phyloP scores from a whole-genome alignment of 2,113 vertebrate genomes.

The Poeciliopsis prolifica region DNA sequence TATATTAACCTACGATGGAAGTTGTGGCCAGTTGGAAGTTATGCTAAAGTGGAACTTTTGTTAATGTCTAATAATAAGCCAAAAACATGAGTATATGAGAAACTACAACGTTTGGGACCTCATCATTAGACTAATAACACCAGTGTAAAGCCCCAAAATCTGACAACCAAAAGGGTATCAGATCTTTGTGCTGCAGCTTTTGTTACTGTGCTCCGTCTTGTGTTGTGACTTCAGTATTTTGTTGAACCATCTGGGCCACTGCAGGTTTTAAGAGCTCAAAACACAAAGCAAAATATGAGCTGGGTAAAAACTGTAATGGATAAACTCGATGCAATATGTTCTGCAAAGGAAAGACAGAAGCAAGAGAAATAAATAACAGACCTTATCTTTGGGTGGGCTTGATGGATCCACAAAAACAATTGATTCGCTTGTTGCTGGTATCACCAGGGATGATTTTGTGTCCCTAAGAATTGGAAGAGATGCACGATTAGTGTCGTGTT shows the following conservation, averaged over 20 bases:
- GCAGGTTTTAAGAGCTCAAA: background rate
- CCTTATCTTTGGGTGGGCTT: slow-evolving; percentile 19
- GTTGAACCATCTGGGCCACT: too few species aligned
- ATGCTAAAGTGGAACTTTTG: too few species aligned
- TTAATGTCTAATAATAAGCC: too few species aligned
- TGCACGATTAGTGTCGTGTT: background rate
- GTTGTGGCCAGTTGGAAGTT: too few species aligned
- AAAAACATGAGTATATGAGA: background rate
- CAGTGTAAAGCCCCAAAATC: too few species aligned
- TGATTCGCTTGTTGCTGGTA: background rate
- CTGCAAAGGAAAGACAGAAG: background rate
- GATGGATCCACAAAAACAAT: slow-evolving; percentile 2
- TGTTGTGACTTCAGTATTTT: too few species aligned
- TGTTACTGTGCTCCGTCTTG: too few species aligned
- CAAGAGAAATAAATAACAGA: slow-evolving; percentile 12
- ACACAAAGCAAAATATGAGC: background rate
- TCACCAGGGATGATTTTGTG: background rate
- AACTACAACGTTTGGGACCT: background rate
- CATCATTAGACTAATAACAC: too few species aligned
- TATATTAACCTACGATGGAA: too few species aligned
- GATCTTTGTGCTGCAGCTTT: too few species aligned
- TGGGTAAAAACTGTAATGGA: background rate
- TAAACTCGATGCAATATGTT: background rate
- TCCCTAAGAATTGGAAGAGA: slow-evolving; percentile 26
- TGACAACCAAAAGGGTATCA: too few species aligned